These are phyloP conservation scores for Orthosia cruda DNA, from an alignment of 2,888 invertebrate genomes.

Conservation along the genomic window DNA sequence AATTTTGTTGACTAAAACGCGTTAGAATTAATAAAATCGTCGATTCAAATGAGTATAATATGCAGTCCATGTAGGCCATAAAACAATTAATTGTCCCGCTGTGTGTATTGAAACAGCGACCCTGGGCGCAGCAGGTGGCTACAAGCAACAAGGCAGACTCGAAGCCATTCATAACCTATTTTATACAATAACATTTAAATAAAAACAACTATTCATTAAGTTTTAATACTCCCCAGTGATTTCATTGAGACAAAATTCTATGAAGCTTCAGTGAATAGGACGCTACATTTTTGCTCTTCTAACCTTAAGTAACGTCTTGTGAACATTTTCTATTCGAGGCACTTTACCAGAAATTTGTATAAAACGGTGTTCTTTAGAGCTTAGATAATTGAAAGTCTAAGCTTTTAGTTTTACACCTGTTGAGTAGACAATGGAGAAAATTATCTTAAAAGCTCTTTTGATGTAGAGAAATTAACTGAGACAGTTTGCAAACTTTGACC, in stretches of 20 bases:
- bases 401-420: slow-evolving; percentile 22
- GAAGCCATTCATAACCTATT: slow-evolving; percentile 7
- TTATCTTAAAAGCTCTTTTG: slow-evolving; percentile 21
- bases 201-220: not conserved
- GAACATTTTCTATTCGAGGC: slow-evolving; percentile 28
- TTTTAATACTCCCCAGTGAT: not conserved
- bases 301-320: slow-evolving; percentile 9
- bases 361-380: slow-evolving; percentile 16
- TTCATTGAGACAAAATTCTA: slow-evolving; percentile 25
- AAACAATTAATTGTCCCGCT: slow-evolving; percentile 15
- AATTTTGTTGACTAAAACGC: not conserved
- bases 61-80: not conserved
- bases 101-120: slow-evolving; percentile 7
- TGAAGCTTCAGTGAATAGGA: slow-evolving; percentile 16
- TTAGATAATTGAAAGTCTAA: slow-evolving; percentile 45
- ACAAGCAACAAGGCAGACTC: not conserved
- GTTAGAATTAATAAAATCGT: not conserved
- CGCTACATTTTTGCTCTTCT: slow-evolving; percentile 14
- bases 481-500: not conserved
- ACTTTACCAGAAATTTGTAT: slow-evolving; percentile 30
- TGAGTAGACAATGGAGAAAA: slow-evolving; percentile 11
- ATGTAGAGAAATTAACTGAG: slow-evolving; percentile 11
- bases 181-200: slow-evolving; percentile 4
- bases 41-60: slow-evolving; percentile 7
- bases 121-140: slow-evolving; percentile 23